These are phyloP conservation scores for Disparrhopalites patrizii DNA, from an alignment of 2,888 invertebrate genomes.

Conservation along the genomic window DNA sequence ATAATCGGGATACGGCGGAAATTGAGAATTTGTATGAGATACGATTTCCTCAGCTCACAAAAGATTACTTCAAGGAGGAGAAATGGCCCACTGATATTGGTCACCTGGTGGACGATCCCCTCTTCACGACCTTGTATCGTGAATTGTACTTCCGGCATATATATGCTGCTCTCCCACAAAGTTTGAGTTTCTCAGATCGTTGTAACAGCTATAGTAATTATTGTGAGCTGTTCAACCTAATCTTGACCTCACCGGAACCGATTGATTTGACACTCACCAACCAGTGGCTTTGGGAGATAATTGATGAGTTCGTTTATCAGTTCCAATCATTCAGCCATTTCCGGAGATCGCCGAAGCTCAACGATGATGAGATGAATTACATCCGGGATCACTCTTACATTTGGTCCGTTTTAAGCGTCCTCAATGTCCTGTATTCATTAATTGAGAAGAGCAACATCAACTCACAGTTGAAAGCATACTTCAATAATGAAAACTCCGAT, in stretches of 20 bases:
- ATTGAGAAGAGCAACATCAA: slow-evolving; percentile 98
- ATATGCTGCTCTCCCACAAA: slow-evolving; percentile 85
- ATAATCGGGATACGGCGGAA: slow-evolving; percentile 83
- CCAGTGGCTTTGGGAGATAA: slow-evolving; percentile 99
- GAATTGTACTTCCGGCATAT: slow-evolving; percentile 97
- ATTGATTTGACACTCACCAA: slow-evolving; percentile 89
- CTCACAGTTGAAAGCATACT: slow-evolving; percentile 82
- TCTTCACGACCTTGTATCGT: slow-evolving; percentile 83
- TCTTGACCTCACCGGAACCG: slow-evolving; percentile 67
- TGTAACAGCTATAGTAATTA: slow-evolving; percentile 97
- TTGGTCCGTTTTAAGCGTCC: slow-evolving; percentile 96
- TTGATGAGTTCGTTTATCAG: slow-evolving; percentile 99
- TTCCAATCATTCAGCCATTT: slow-evolving; percentile 82
- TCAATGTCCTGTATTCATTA: slow-evolving; percentile 95
- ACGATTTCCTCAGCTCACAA: slow-evolving; percentile 87
- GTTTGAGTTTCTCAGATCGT: slow-evolving; percentile 85
- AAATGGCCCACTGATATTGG: slow-evolving; percentile 93
- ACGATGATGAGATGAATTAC: slow-evolving; percentile 54
- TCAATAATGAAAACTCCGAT: slow-evolving; percentile 81
- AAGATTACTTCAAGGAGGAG: slow-evolving; percentile 88
- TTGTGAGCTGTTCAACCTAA: slow-evolving; percentile 67
- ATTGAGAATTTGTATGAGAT: slow-evolving; percentile 94
- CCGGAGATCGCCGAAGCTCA: slow-evolving; percentile 46
- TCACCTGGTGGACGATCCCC: slow-evolving; percentile 67
- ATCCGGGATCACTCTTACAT: slow-evolving; percentile 47